Base-by-base conservation (phyloP, 2,888 invertebrate species). In the Lasioglossum leucozonium region DNA sequence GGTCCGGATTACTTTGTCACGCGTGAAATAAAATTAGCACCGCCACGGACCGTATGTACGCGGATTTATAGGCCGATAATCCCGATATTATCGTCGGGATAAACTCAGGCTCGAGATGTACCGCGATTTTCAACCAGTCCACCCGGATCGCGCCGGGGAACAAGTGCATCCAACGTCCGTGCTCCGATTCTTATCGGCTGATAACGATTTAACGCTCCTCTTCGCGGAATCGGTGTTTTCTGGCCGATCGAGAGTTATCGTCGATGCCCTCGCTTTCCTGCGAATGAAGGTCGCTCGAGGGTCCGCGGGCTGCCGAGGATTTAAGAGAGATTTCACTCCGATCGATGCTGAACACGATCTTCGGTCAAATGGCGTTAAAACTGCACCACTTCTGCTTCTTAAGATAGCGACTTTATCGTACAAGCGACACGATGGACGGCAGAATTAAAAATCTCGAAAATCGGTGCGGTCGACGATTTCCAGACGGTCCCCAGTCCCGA, bases 1-100 rank as follows among this genome's bases (percentile, higher is more conserved):
- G 85, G 84, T 87, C 86, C 85, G 78, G 89, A 91, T 91, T 87
- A 91, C 86, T 90, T 91, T 89, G 84, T 91, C 89, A 86, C 71
- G 72, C 71, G 69, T 26, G 72, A 42, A 86, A 85, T 81, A 87
- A 90, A 89, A 87, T 90, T 88, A 87, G 73, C 67, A 74, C 84
- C 77, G 34, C 22, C 51, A 42, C 69, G 74, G 65, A 58, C 37
- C 72, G 77, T 79, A 72, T 75, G 78, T 69, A 73, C 79, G 75
- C 34, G 73, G 82, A 89, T 79, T 89, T 77, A 81, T 71, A 22
- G 71, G 26, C 37, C 47, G 80, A 89, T 87, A 86, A 82, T 40
- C 16, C 10, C 44, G 87, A 88, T 86, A 77, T 86, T 84, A 85
- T 88, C 85, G 79, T 22, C 37, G 10, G 58, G 86, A 86, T 86